phyloP scores from a whole-genome alignment of 2,888 invertebrate species.

The Heliconius ismenius region DNA sequence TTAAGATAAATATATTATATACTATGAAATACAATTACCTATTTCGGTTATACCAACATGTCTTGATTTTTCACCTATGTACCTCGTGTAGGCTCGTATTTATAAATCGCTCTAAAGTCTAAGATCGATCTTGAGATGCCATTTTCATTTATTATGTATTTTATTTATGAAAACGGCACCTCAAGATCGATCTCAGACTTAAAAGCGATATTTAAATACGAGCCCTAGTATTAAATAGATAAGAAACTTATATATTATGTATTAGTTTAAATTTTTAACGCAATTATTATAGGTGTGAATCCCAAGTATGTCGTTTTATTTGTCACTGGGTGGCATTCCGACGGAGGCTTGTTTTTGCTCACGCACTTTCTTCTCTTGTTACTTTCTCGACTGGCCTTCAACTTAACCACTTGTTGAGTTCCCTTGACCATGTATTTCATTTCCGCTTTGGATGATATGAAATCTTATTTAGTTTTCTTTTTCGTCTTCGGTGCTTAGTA shows the following conservation, averaged over 20 bases:
- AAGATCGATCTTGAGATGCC: too few relatives aligned
- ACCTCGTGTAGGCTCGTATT: too few relatives aligned
- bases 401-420: slow-evolving; percentile 39
- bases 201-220: too few relatives aligned
- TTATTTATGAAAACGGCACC: too few relatives aligned
- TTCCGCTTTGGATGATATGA: slow-evolving; percentile 1
- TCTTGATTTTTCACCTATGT: too few relatives aligned
- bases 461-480: not conserved
- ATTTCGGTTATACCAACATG: too few relatives aligned
- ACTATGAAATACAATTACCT: too few relatives aligned
- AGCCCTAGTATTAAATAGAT: not conserved
- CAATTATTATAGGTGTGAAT: not conserved
- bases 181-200: too few relatives aligned
- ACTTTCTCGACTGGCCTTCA: slow-evolving; percentile 64
- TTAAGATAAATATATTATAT: too few relatives aligned
- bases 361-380: slow-evolving; percentile 75
- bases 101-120: too few relatives aligned
- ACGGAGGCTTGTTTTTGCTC: slow-evolving; percentile 63
- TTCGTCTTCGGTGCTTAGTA: not conserved
- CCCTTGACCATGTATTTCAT: slow-evolving; percentile 18
- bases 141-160: too few relatives aligned
- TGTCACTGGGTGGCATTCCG: slow-evolving; percentile 50
- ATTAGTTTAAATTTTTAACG: not conserved
- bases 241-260: not conserved
- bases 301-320: not conserved